phyloP scores from a whole-genome alignment of 92 coral and sea anemone species.

The Epizoanthus ramosus region DNA sequence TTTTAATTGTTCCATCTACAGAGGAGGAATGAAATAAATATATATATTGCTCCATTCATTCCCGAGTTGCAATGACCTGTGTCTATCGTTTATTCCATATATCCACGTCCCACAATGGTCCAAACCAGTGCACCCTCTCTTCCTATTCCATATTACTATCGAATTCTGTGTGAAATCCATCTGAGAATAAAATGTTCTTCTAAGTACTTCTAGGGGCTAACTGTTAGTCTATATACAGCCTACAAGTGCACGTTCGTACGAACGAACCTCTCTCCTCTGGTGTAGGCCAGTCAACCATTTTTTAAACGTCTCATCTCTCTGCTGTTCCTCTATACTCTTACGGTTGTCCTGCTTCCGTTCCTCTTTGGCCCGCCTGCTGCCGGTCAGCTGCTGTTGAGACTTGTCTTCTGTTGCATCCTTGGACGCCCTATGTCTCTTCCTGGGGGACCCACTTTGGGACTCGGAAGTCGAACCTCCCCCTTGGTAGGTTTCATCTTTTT shows the following conservation, averaged over 20 bases:
- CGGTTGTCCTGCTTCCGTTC: slow-evolving; percentile 75
- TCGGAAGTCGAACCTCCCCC: slow-evolving; percentile 3
- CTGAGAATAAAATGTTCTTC: too few species aligned
- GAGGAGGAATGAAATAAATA: too few species aligned
- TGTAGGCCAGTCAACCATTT: slow-evolving; percentile 88
- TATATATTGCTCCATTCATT: too few species aligned
- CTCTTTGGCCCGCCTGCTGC: slow-evolving; percentile 79
- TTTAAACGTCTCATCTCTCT: slow-evolving; percentile 83
- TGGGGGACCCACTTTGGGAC: slow-evolving; percentile 34
- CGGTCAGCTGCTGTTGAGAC: slow-evolving; percentile 60
- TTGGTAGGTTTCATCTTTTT: slow-evolving; percentile 51
- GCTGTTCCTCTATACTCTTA: slow-evolving; percentile 72
- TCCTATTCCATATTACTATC: too few species aligned
- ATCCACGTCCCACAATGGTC: too few species aligned
- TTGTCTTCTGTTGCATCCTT: slow-evolving; percentile 53
- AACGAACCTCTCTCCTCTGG: slow-evolving; percentile 78
- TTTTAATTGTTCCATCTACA: too few species aligned
- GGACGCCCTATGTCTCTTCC: slow-evolving; percentile 85
- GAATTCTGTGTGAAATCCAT: too few species aligned
- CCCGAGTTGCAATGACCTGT: too few species aligned
- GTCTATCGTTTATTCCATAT: too few species aligned
- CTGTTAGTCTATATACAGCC: neutral
- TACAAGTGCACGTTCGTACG: neutral
- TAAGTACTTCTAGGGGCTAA: neutral
- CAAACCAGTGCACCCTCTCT: too few species aligned